Evolutionary conservation across 1,140 invertebrate species (phyloP), one percentile per base, ranked within the genome.

Genomic region (Apis cerana): DNA sequence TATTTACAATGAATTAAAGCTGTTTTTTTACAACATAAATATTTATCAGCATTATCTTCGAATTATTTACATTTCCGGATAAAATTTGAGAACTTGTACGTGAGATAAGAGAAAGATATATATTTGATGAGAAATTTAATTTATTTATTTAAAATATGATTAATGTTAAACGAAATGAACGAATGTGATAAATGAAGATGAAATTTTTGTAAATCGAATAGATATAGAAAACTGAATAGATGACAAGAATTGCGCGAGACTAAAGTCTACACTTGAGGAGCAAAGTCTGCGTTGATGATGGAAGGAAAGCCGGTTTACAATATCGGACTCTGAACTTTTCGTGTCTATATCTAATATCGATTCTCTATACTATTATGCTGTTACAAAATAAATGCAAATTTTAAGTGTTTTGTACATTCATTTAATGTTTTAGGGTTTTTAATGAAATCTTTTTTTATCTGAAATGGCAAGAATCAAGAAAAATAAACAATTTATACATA

Each of bases 231-330:
- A 5, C 13, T 62, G 9, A 11, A n/a, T 10, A 15, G 4, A 21
- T 70, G 52, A 15, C 27, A 50, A 61, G 80, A 75, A 65, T 27
- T 64, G 15, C 23, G 72, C 62, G n/a, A 74, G 82, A 83, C 21
- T 77, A 64, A 87, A 85, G 75, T 85, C 85, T 78, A 33, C 19
- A 43, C 13, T 21, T 23, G 43, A 61, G 62, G 82, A 85, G 82
- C 86, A 87, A 88, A 87, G 85, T 87, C 85, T 87, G 52, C n/a
- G 33, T 54, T 21, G 82, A 84, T 64, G 43, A 61, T 48, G 72
- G 43, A 83, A 83, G 72, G 56, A 87, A 65, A 88, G 85, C 86
- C 82, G 85, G 85, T 88, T 88, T 85, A 61, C 62, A 21, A 70
- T 82, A 74, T 88, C 82, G 78, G 78, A 88, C 86, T 88, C 82